phyloP scores from a whole-genome alignment of 2,797 vertebrate genomes.

The Anisognathus igniventris region DNA sequence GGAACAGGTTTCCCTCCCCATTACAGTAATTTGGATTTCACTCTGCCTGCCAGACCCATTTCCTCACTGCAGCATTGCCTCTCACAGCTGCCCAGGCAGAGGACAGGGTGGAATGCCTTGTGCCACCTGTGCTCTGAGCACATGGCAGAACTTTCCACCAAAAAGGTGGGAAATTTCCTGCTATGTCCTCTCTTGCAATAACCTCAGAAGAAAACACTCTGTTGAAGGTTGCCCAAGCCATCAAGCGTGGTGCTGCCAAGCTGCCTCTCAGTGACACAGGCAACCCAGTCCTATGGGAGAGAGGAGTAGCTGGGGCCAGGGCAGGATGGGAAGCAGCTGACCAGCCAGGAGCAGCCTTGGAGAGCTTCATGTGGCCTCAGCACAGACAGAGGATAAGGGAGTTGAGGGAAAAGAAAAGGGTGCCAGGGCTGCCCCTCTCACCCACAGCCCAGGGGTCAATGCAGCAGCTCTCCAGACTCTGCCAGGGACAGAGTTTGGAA shows the following conservation, averaged over 20 bases:
- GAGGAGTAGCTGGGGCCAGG: background rate
- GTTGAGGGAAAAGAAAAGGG: background rate
- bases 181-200: background rate
- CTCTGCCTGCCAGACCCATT: background rate
- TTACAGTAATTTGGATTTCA: background rate
- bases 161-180: background rate
- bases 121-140: background rate
- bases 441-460: accelerated
- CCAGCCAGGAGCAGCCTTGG: background rate
- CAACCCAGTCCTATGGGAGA: background rate
- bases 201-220: background rate
- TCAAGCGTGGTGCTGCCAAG: background rate
- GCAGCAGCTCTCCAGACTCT: background rate
- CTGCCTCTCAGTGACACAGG: accelerated
- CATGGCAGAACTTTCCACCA: background rate
- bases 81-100: background rate
- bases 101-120: accelerated
- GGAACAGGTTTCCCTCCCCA: background rate
- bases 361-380: background rate
- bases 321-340: background rate
- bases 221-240: background rate
- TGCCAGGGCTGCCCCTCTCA: background rate
- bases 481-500: background rate
- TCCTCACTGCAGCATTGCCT: accelerated
- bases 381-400: background rate